Base-by-base conservation (phyloP, 2,888 invertebrate genomes). In the Aporophyla lueneburgensis region DNA sequence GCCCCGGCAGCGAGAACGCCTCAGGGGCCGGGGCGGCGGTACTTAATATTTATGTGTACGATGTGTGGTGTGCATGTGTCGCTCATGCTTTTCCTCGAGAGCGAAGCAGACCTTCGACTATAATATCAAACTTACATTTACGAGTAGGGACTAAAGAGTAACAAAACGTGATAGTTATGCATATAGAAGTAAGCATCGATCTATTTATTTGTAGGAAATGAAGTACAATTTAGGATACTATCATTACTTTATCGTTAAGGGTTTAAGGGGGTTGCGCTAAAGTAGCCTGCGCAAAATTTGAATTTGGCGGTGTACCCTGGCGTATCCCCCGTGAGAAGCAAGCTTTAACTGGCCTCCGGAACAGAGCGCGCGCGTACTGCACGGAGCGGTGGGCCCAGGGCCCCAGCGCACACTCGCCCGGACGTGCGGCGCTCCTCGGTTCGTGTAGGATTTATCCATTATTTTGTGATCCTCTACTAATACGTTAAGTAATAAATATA, bases 221-320 rank as follows among this genome's bases (percentile, higher is more conserved):
- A 92, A 95, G 95, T 95, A 95, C 96, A 95, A 96, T 90, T 92
- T 92, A 93, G 91, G 89, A 88, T 91, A 89, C 84, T 78, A 76
- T 84, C 84, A 84, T 86, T 87, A 89, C 84, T 85, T 87, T 87
- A 88, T 87, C 87, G 86, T 87, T 86, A 85, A 84, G 85, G 83
- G 79, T 85, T 86, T 89, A 89, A 46, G 43, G 43, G 43, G 43
- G 43, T 12, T 46, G 43, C 43, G 43, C 43, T 46, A 46, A 46
- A 12, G 43, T 46, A 46, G 43, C 43, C 43, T 10, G 43, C 43
- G 43, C 1, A 43, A 46, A 46, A 46, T 46, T 46, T 1, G 10
- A 46, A 46, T 12, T 46, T 10, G 10, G 43, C 10, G 9, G 43
- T 46, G 10, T 46, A 46, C 43, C 43, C 43, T 46, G 43, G 43